These are phyloP conservation scores for Vanessa tameamea DNA, from an alignment of 1,140 invertebrate genomes.

Conservation along the genomic window DNA sequence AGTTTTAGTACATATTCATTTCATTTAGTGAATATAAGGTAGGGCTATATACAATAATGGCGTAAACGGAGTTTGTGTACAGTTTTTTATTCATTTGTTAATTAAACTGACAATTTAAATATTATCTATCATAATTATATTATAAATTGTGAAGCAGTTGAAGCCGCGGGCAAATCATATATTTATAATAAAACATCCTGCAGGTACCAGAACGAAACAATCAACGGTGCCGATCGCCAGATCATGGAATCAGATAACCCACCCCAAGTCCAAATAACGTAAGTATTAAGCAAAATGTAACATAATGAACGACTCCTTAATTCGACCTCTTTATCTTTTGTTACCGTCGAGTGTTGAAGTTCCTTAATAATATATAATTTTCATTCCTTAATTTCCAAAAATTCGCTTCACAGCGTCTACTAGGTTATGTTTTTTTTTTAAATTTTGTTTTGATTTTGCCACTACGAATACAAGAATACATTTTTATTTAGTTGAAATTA, in stretches of 20 bases:
- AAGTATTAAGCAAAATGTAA: slow-evolving; percentile 71
- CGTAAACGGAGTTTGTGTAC: too few species aligned
- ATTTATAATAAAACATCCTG: slow-evolving; percentile 45
- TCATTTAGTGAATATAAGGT: too few species aligned
- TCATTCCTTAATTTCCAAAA: slow-evolving; percentile 67
- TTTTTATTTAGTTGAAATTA: too few species aligned
- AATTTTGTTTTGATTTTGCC: not conserved
- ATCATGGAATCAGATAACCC: slow-evolving; percentile 63
- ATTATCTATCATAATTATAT: slow-evolving; percentile 9
- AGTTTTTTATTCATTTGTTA: not conserved
- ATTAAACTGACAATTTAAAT: not conserved
- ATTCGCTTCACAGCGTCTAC: slow-evolving; percentile 30
- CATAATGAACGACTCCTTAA: slow-evolving; percentile 74
- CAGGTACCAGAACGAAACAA: slow-evolving; percentile 62
- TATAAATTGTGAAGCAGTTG: slow-evolving; percentile 17
- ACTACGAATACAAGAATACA: not conserved
- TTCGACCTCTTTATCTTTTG: slow-evolving; percentile 76
- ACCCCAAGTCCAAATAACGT: slow-evolving; percentile 63
- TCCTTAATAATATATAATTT: slow-evolving; percentile 79
- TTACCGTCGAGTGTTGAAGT: slow-evolving; percentile 74
- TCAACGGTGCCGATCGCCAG: slow-evolving; percentile 57
- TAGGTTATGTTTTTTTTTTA: slow-evolving; percentile 43
- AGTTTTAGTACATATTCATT: too few species aligned
- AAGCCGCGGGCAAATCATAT: slow-evolving; percentile 17
- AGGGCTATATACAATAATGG: too few species aligned